Evolutionary conservation across 2,113 vertebrate species (phyloP).

Genomic region (Nymphicus hollandicus): DNA sequence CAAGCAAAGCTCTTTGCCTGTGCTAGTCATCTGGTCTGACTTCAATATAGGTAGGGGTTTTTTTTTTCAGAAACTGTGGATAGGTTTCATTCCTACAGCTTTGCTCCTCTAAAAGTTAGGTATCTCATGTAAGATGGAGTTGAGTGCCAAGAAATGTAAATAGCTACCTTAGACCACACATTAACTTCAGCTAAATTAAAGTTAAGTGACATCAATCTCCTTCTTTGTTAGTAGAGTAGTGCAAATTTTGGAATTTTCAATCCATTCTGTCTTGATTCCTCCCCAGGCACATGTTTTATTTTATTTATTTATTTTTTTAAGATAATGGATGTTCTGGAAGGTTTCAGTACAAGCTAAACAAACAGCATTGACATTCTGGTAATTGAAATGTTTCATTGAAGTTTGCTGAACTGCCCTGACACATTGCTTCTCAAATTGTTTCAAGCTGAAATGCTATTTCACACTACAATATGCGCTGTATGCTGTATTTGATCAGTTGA

Average conservation of each 20-base stretch:
- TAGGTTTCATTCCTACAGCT: neutral
- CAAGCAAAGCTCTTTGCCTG: neutral
- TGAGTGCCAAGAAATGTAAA: slow-evolving; percentile 32
- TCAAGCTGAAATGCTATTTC: neutral
- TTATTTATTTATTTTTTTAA: neutral
- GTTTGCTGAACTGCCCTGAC: slow-evolving; percentile 51
- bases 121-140: slow-evolving; percentile 10
- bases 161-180: neutral
- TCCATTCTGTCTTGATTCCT: neutral
- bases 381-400: slow-evolving; percentile 54
- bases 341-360: slow-evolving; percentile 7
- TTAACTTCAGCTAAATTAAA: slow-evolving; percentile 42
- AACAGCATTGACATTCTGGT: slow-evolving; percentile 34
- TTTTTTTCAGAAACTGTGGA: neutral
- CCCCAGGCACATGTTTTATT: neutral
- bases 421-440: slow-evolving; percentile 39
- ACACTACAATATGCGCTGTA: neutral
- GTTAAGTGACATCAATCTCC: slow-evolving; percentile 20
- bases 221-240: neutral
- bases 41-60: neutral
- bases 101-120: neutral
- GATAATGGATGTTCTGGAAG: neutral
- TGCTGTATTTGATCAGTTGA: neutral
- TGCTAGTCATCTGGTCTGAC: neutral
- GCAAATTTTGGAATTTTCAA: slow-evolving; percentile 28